These are phyloP conservation scores for Aphidius ervi DNA, from an alignment of 1,140 invertebrate species.

Conservation along the genomic window DNA sequence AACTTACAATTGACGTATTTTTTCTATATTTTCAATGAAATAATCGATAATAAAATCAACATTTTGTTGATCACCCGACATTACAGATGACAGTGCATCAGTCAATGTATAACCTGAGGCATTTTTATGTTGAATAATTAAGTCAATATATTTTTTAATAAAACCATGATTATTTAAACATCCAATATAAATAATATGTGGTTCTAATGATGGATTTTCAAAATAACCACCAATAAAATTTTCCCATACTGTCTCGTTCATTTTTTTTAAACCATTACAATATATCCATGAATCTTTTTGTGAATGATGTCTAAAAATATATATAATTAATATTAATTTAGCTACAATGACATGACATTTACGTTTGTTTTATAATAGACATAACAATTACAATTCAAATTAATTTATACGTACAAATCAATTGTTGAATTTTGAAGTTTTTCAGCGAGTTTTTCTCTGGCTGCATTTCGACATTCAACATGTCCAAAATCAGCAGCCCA, in stretches of 20 bases:
- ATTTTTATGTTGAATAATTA: slow-evolving; percentile 12
- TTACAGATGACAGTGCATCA: slow-evolving; percentile 10
- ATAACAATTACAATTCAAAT: no score
- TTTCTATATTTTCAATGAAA: slow-evolving; percentile 13
- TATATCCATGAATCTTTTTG: slow-evolving; percentile 13
- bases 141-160: slow-evolving; percentile 13
- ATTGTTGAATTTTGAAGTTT: background rate
- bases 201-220: slow-evolving; percentile 7
- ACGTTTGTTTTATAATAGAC: no score
- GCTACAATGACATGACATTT: no score
- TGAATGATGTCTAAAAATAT: background rate
- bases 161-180: slow-evolving; percentile 15
- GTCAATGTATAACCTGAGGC: background rate
- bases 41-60: slow-evolving; percentile 17
- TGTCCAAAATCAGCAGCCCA: slow-evolving; percentile 18
- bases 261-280: slow-evolving; percentile 4
- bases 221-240: slow-evolving; percentile 10
- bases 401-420: no score
- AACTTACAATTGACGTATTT: slow-evolving; percentile 14
- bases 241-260: slow-evolving; percentile 18
- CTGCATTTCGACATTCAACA: slow-evolving; percentile 6
- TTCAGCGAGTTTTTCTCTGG: background rate
- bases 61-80: slow-evolving; percentile 6
- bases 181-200: slow-evolving; percentile 9
- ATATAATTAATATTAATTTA: background rate